Conservation (phyloP, 2,797 vertebrate genomes). For the Periophthalmus magnuspinnatus region DNA sequence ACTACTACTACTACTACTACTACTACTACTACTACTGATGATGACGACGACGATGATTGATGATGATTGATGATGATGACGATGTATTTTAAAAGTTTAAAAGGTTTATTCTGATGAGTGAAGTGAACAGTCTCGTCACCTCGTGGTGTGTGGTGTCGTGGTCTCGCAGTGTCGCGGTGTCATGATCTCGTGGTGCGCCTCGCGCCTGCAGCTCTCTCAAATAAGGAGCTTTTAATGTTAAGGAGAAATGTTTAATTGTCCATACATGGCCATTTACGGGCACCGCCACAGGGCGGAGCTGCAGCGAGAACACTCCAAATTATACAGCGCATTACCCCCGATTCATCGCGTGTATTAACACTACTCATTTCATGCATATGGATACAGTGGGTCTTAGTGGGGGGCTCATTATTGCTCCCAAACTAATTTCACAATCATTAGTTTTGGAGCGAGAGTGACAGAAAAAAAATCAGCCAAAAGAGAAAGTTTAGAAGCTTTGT, state of each 20-base stretch:
- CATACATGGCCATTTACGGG: constrained; percentile 90
- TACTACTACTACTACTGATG: too few species aligned
- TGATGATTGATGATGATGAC: too few species aligned
- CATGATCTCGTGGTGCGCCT: too few species aligned
- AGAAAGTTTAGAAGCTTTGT: constrained; percentile 44
- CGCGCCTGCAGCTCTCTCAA: constrained; percentile 77
- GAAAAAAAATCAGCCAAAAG: too few species aligned
- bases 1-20: too few species aligned
- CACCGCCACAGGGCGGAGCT: constrained; percentile 86
- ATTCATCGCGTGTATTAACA: constrained; percentile 97
- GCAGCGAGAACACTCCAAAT: constrained; percentile 92
- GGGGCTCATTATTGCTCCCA: constrained; percentile 95
- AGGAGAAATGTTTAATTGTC: constrained; percentile 86
- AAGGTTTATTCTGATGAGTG: too few species aligned
- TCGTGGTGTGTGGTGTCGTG: too few species aligned
- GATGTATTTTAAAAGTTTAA: too few species aligned
- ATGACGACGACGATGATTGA: too few species aligned
- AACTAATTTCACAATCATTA: constrained; percentile 99
- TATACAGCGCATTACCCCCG: constrained; percentile 97
- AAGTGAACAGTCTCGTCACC: too few species aligned
- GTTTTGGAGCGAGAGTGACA: constrained; percentile 82
- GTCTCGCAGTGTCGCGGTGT: too few species aligned
- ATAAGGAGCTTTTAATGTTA: constrained; percentile 86
- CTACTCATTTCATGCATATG: constrained; percentile 99
- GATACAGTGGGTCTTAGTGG: constrained; percentile 96